Conservation (phyloP, 2,113 vertebrate species). For the Elephas maximus region DNA sequence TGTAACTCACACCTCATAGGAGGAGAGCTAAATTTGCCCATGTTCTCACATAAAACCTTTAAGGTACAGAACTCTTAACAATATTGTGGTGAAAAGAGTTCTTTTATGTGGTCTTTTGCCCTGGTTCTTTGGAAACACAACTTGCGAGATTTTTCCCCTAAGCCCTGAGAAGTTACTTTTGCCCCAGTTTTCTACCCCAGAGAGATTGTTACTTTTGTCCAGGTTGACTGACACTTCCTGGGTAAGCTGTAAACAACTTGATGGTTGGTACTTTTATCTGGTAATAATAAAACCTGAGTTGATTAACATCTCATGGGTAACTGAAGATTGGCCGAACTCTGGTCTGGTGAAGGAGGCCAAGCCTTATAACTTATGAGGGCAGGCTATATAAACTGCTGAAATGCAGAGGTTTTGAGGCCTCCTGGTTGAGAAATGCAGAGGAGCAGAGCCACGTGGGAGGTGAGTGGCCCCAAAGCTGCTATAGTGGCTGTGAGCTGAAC, state of each 20-base stretch:
- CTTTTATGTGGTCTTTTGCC: not conserved
- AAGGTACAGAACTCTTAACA: not conserved
- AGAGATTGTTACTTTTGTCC: not conserved
- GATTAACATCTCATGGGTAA: not conserved
- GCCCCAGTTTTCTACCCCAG: not conserved
- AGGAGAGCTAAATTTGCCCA: not conserved
- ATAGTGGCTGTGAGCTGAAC: not conserved
- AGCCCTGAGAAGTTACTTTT: not conserved
- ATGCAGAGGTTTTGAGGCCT: too few species aligned
- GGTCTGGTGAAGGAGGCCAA: not conserved
- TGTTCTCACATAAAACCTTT: not conserved
- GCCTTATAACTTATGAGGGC: too few species aligned
- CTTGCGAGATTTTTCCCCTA: not conserved
- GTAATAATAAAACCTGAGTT: not conserved
- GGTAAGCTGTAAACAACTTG: not conserved
- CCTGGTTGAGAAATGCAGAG: not conserved
- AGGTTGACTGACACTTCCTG: not conserved
- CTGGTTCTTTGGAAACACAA: not conserved
- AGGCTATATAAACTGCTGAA: not conserved
- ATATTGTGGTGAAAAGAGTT: not conserved
- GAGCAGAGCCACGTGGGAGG: not conserved
- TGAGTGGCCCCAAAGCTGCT: not conserved
- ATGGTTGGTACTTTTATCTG: not conserved
- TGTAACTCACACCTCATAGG: not conserved
- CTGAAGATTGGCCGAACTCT: not conserved